These are phyloP conservation scores for Panzeria rudis DNA, from an alignment of 2,888 invertebrate genomes.

Conservation along the genomic window DNA sequence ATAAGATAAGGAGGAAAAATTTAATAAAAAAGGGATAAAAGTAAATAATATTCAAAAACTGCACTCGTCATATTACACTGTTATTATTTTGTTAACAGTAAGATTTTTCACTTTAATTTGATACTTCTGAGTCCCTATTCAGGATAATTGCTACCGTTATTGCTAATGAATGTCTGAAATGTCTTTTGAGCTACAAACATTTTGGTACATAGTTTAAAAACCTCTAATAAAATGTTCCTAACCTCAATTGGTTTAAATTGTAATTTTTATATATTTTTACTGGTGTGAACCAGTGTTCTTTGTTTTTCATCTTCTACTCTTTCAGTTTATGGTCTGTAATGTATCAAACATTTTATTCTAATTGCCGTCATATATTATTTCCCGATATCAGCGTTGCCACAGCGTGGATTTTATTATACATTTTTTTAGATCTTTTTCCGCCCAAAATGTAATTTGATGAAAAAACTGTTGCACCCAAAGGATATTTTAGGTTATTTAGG, in stretches of 20 bases:
- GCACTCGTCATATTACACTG: neutral
- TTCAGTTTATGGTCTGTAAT: neutral
- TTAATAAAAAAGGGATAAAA: neutral
- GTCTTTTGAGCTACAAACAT: neutral
- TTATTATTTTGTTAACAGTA: neutral
- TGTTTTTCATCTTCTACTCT: neutral
- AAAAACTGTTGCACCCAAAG: no score
- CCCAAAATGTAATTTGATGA: neutral
- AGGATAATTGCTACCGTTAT: no score
- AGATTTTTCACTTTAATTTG: neutral
- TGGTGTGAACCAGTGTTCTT: neutral
- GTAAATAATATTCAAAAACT: neutral
- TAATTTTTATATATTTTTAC: neutral
- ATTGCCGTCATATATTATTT: constrained; percentile 59
- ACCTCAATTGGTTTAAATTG: neutral
- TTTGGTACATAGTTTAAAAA: neutral
- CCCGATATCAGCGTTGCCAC: neutral
- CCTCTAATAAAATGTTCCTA: neutral
- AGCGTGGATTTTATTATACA: neutral
- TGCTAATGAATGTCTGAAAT: neutral
- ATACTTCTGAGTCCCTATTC: no score
- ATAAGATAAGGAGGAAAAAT: neutral
- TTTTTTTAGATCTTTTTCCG: neutral
- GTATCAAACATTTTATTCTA: constrained; percentile 61
- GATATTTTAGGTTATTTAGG: no score